Evolutionary conservation across 2,888 invertebrate genomes (phyloP).

Genomic region (Melanostoma mellinum): DNA sequence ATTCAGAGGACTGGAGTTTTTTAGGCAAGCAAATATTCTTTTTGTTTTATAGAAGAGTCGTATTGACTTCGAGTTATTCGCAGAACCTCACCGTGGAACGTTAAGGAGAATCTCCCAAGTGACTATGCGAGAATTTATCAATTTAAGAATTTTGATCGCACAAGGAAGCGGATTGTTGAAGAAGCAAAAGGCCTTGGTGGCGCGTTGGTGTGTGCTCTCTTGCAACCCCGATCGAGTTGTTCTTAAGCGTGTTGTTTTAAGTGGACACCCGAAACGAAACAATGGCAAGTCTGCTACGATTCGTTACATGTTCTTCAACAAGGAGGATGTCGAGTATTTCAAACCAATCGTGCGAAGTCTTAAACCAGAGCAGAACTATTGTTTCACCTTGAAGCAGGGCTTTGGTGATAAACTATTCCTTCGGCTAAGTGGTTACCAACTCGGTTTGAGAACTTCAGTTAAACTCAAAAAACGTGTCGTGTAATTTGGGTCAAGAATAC

Average conservation of each 20-base stretch:
- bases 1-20: conserved; percentile 95
- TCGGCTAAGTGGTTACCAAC: no score
- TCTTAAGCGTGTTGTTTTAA: conserved; percentile 95
- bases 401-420: no score
- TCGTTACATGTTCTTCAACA: no score
- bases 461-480: no score
- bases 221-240: conserved; percentile 95
- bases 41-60: background rate
- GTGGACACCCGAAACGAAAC: conserved; percentile 86
- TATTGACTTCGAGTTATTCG: conserved; percentile 26
- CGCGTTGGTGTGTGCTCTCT: conserved; percentile 93
- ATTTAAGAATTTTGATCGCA: no score
- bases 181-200: conserved; percentile 91
- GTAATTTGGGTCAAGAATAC: no score
- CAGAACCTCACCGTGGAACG: conserved; percentile 79
- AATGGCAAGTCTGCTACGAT: conserved; percentile 82
- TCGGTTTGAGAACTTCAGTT: no score
- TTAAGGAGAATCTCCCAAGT: conserved; percentile 79
- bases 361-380: no score
- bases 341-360: conserved; percentile 74
- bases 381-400: no score
- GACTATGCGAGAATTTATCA: conserved; percentile 85
- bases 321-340: no score
- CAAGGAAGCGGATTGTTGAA: no score
- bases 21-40: conserved; percentile 82